These are phyloP conservation scores for Chaetophractus vellerosus DNA, from an alignment of 2,797 vertebrate species.

Conservation along the genomic window DNA sequence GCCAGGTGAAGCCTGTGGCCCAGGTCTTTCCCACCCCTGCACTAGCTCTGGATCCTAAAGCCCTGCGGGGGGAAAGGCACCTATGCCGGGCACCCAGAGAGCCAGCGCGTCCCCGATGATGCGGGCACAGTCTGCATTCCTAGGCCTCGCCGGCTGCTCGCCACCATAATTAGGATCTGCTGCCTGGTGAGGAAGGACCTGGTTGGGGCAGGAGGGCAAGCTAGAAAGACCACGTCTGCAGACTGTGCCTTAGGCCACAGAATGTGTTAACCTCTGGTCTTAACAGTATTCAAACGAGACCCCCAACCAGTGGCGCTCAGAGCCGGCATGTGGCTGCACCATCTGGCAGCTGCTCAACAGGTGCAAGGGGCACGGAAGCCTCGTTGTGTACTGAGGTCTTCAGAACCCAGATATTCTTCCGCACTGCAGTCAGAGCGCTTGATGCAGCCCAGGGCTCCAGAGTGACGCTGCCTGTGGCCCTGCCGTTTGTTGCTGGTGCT, in stretches of 20 bases:
- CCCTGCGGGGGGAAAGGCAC: background rate
- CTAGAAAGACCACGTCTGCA: slow-evolving; percentile 12
- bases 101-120: rapidly evolving
- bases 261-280: slow-evolving; percentile 63
- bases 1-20: background rate
- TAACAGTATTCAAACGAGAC: slow-evolving; percentile 79
- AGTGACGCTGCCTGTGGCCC: background rate
- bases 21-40: background rate
- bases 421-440: slow-evolving; percentile 83
- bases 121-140: background rate
- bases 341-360: slow-evolving; percentile 74
- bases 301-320: background rate
- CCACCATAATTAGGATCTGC: background rate
- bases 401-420: slow-evolving; percentile 81
- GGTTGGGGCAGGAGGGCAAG: background rate
- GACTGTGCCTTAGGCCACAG: background rate
- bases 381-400: slow-evolving; percentile 86
- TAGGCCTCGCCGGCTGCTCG: background rate
- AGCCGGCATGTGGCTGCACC: slow-evolving; percentile 67
- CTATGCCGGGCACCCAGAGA: background rate
- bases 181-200: background rate
- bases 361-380: slow-evolving; percentile 65
- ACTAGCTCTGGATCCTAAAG: background rate
- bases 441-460: background rate
- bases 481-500: background rate